These are phyloP conservation scores for Podiceps cristatus DNA, from an alignment of 2,113 vertebrate genomes.

Conservation along the genomic window DNA sequence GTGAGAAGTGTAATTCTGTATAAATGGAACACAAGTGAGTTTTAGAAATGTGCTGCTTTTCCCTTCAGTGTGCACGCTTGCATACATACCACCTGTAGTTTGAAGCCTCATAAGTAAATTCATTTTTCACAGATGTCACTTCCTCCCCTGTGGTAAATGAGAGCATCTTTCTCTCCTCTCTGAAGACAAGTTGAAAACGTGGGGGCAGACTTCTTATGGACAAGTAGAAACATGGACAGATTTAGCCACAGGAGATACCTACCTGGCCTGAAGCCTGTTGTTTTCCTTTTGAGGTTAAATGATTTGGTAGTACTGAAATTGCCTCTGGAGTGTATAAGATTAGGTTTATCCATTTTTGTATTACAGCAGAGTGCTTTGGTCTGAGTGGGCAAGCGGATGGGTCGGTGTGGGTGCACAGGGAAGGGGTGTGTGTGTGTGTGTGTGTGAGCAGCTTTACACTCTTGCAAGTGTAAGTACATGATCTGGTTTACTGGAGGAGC, in stretches of 20 bases:
- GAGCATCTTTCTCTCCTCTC: background rate
- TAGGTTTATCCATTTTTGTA: background rate
- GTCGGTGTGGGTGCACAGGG: background rate
- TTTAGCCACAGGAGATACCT: background rate
- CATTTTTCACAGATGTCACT: slow-evolving; percentile 28
- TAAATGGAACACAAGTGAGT: background rate
- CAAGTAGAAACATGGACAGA: background rate
- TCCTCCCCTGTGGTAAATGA: background rate
- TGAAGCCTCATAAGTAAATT: slow-evolving; percentile 18
- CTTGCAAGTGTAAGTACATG: background rate
- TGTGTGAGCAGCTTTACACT: background rate
- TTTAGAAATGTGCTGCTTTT: slow-evolving; percentile 10
- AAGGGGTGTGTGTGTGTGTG: background rate
- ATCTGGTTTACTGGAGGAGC: background rate
- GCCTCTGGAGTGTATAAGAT: background rate
- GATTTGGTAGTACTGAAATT: background rate
- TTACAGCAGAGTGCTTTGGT: background rate
- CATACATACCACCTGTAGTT: background rate
- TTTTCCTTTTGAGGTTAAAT: background rate
- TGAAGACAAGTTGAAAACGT: background rate
- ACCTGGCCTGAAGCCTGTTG: background rate
- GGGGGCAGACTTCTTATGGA: background rate
- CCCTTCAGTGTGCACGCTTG: background rate
- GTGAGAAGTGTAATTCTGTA: background rate
- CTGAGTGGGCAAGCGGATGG: background rate